Percentiles rank a stretch among this genome's conserved stretches.
These are phyloP conservation scores for Drosophila nigrodunni DNA, from an alignment of 1,140 invertebrate species.

Conservation along the genomic window DNA sequence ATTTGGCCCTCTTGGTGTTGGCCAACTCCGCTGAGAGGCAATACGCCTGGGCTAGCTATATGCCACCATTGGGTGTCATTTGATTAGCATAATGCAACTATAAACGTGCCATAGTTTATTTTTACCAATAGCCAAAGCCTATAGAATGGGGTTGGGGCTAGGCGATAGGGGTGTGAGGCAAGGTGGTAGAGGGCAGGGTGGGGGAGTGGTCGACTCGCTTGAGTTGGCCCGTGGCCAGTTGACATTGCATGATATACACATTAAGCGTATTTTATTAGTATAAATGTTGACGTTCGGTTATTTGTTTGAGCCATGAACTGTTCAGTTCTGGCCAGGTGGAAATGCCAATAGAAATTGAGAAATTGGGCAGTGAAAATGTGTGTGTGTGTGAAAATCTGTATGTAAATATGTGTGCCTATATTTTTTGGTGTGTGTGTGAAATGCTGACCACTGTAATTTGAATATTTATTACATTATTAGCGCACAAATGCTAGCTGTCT, in stretches of 20 bases:
- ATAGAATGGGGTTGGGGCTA: neutral
- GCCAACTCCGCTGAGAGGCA: constrained; percentile 38
- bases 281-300: constrained; percentile 74
- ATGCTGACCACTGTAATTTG: constrained; percentile 59
- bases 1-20: constrained; percentile 22
- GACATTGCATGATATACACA: constrained; percentile 67
- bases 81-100: constrained; percentile 83
- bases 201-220: constrained; percentile 25
- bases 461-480: constrained; percentile 81
- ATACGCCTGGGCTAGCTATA: constrained; percentile 46
- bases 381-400: neutral
- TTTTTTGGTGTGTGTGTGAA: neutral
- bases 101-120: constrained; percentile 77
- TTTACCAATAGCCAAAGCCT: constrained; percentile 48
- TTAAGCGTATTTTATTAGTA: constrained; percentile 74
- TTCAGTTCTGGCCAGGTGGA: constrained; percentile 54
- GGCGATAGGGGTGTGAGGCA: neutral
- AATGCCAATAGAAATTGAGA: constrained; percentile 58
- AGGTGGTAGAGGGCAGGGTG: neutral
- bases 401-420: neutral
- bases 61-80: constrained; percentile 81
- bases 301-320: constrained; percentile 57
- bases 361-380: constrained; percentile 37
- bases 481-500: constrained; percentile 30
- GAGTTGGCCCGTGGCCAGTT: constrained; percentile 42